A percentile compares a stretch with the other conserved stretches of the same genome.
Conservation (phyloP, 2,888 invertebrate genomes). For the Drosophila basisetae region DNA sequence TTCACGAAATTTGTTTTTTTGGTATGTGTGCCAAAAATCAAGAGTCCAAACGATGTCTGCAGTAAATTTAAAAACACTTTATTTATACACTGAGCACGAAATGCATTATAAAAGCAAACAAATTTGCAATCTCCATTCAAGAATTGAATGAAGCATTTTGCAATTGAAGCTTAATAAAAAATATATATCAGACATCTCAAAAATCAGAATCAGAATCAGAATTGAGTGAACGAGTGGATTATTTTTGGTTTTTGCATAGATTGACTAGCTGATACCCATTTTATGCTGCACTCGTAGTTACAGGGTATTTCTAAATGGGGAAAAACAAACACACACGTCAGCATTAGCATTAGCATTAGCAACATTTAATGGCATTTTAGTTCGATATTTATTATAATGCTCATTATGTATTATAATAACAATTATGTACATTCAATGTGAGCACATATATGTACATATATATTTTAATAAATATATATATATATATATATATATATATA, state of each 20-base stretch:
- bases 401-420: constrained; percentile 36
- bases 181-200: background rate
- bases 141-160: background rate
- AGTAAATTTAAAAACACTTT: background rate
- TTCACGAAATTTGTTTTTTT: background rate
- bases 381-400: constrained; percentile 32
- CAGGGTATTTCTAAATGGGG: constrained; percentile 29
- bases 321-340: constrained; percentile 27
- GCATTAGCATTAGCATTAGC: constrained; percentile 16
- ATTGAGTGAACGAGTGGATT: background rate
- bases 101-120: background rate
- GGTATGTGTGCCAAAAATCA: background rate
- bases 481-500: background rate
- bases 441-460: background rate
- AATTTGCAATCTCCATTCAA: background rate
- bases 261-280: background rate
- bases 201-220: background rate
- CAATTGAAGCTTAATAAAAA: background rate
- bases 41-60: background rate
- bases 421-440: constrained; percentile 14
- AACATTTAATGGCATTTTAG: constrained; percentile 41
- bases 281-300: background rate
- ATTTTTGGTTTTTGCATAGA: background rate
- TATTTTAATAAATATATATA: background rate
- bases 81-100: background rate